Evolutionary conservation across 2,888 invertebrate species (phyloP).

Genomic region (Leptinotarsa haldemani): DNA sequence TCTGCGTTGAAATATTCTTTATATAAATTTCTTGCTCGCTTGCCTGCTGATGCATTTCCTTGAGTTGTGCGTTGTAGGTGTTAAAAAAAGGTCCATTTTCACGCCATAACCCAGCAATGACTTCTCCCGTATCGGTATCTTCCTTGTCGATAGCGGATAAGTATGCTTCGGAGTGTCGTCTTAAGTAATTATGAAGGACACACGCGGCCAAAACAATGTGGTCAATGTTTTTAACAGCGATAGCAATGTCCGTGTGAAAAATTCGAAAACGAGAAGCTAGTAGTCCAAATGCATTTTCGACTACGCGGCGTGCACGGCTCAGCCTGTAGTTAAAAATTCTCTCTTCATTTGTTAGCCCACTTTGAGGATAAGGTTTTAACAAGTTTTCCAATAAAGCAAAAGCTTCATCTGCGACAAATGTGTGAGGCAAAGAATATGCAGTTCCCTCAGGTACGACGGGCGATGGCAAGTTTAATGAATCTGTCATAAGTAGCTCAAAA

Average conservation of each 20-base stretch:
- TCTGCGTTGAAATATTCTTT: slow-evolving; percentile 6
- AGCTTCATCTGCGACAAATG: slow-evolving; percentile 1
- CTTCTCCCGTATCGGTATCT: slow-evolving; percentile 4
- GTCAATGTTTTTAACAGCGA: slow-evolving; percentile 17
- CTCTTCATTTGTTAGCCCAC: slow-evolving; percentile 1
- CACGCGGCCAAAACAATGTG: slow-evolving; percentile 23
- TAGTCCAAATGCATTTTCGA: background rate
- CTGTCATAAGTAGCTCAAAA: slow-evolving; percentile 1
- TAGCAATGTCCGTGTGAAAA: slow-evolving; percentile 25
- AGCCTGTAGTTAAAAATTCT: slow-evolving; percentile 26
- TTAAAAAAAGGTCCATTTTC: slow-evolving; percentile 8
- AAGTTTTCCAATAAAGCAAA: background rate
- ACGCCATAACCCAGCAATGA: slow-evolving; percentile 8
- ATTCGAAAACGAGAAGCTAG: slow-evolving; percentile 27
- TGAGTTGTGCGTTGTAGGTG: slow-evolving; percentile 8
- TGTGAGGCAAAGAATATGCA: background rate
- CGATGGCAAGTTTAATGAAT: slow-evolving; percentile 1
- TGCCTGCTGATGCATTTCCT: slow-evolving; percentile 6
- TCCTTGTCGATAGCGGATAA: slow-evolving; percentile 1
- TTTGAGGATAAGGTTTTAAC: slow-evolving; percentile 1
- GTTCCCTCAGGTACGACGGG: background rate
- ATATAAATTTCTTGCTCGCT: slow-evolving; percentile 12
- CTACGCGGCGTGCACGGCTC: slow-evolving; percentile 24
- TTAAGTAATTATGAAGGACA: slow-evolving; percentile 30
- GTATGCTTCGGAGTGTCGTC: slow-evolving; percentile 8